Conservation (phyloP, 1,140 invertebrate species). For the Conus betulinus region DNA sequence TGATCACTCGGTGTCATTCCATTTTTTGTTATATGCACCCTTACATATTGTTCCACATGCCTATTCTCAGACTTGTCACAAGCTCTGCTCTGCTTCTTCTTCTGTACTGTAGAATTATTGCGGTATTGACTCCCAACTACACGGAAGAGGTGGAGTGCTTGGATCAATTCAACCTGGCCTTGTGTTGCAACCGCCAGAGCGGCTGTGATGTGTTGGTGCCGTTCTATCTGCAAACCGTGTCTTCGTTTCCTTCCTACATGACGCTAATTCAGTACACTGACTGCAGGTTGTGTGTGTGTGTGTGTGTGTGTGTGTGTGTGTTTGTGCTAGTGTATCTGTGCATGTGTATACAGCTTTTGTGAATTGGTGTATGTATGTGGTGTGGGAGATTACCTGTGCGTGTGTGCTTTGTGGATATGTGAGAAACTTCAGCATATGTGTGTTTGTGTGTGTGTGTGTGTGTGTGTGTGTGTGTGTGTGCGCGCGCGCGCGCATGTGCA, state of each 20-base stretch:
- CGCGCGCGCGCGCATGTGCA: too few species aligned
- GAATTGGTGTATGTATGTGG: too few species aligned
- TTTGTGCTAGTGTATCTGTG: too few species aligned
- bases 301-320: neutral
- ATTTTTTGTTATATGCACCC: neutral
- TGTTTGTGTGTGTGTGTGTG: too few species aligned
- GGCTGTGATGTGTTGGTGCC: conserved; percentile 55
- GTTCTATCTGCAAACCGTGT: conserved; percentile 55
- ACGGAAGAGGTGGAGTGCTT: conserved; percentile 54
- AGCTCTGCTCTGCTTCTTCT: neutral
- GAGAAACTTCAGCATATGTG: too few species aligned
- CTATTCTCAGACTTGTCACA: neutral
- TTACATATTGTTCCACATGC: neutral
- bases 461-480: too few species aligned
- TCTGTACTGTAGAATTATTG: conserved; percentile 55
- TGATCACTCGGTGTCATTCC: neutral
- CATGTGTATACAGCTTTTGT: too few species aligned
- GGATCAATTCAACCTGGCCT: conserved; percentile 68
- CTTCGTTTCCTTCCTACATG: conserved; percentile 64
- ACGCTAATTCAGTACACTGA: neutral
- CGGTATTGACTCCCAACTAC: conserved; percentile 58
- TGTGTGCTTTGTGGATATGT: too few species aligned
- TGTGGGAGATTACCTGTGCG: too few species aligned
- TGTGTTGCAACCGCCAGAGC: conserved; percentile 59
- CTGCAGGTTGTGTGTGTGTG: conserved; percentile 6